Percentiles rank a stretch among this genome's conserved stretches.
Evolutionary conservation across 2,888 invertebrate species (phyloP).

Genomic region (Mesochorus sp.): DNA sequence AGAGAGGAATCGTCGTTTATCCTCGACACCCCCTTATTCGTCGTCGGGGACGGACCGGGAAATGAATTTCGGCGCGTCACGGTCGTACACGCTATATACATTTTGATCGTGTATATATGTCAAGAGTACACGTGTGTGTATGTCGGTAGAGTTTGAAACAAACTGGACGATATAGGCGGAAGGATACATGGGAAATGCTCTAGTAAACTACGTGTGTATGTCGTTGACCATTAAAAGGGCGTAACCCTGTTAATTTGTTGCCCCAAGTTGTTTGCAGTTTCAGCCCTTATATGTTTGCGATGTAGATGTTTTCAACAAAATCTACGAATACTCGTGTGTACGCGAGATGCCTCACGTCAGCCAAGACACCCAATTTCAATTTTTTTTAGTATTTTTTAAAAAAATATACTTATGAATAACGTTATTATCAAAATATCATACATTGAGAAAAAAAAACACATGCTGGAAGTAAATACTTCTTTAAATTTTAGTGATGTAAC

Average conservation of each 20-base stretch:
- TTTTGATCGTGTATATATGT: neutral
- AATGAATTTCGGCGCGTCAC: constrained; percentile 56
- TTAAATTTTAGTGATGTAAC: too few relatives aligned
- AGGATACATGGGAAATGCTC: neutral
- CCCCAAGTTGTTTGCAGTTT: neutral
- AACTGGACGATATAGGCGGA: neutral
- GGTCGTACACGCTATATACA: constrained; percentile 13
- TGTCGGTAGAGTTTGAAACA: constrained; percentile 25
- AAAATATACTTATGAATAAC: too few relatives aligned
- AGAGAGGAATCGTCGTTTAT: constrained; percentile 42
- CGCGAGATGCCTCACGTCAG: too few relatives aligned
- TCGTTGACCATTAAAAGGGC: neutral
- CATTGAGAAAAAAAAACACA: too few relatives aligned
- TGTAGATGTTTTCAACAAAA: neutral
- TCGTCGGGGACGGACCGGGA: constrained; percentile 45
- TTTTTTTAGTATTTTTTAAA: too few relatives aligned
- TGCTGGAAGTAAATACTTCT: too few relatives aligned
- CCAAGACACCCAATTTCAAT: too few relatives aligned
- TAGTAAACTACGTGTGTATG: neutral
- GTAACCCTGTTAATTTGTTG: neutral
- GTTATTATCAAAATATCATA: too few relatives aligned
- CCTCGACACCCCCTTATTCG: constrained; percentile 51
- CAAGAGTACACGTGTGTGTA: neutral
- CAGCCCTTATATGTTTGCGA: neutral
- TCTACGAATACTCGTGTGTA: neutral